These are phyloP conservation scores for Bombus cullumanus DNA, from an alignment of 1,140 invertebrate species.

Conservation along the genomic window DNA sequence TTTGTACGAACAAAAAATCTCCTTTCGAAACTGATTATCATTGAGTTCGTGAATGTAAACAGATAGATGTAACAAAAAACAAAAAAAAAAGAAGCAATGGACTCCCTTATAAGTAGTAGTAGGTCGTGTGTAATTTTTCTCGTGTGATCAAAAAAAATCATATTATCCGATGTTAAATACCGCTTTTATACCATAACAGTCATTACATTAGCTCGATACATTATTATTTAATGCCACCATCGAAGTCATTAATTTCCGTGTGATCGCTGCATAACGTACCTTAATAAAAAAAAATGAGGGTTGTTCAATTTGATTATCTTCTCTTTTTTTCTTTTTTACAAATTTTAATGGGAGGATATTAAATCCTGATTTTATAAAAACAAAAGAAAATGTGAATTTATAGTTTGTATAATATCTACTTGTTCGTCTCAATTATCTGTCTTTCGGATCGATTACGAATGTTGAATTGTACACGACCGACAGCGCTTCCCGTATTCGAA, in stretches of 20 bases:
- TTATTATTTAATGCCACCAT: slow-evolving; percentile 53
- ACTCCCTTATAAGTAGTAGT: slow-evolving; percentile 51
- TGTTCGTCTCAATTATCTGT: slow-evolving; percentile 42
- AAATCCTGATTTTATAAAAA: slow-evolving; percentile 24
- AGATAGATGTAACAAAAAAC: slow-evolving; percentile 24
- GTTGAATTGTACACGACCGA: slow-evolving; percentile 48
- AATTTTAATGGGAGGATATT: slow-evolving; percentile 43
- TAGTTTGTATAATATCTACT: slow-evolving; percentile 57
- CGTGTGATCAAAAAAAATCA: slow-evolving; percentile 62
- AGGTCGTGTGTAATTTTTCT: slow-evolving; percentile 67
- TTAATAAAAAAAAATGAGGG: slow-evolving; percentile 33
- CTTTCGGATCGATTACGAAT: slow-evolving; percentile 44
- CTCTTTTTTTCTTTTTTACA: slow-evolving; percentile 14
- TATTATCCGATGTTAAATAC: slow-evolving; percentile 61
- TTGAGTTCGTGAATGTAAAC: slow-evolving; percentile 43
- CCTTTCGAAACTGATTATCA: slow-evolving; percentile 13
- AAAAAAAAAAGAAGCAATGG: slow-evolving; percentile 44
- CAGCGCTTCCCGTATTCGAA: slow-evolving; percentile 35
- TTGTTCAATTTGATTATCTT: slow-evolving; percentile 32
- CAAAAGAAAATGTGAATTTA: slow-evolving; percentile 47
- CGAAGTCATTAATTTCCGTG: slow-evolving; percentile 43
- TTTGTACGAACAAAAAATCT: slow-evolving; percentile 48
- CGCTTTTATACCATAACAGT: slow-evolving; percentile 59
- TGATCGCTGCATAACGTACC: slow-evolving; percentile 33
- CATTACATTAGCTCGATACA: slow-evolving; percentile 50